Percentiles rank a stretch among this genome's conserved stretches.
phyloP scores from a whole-genome alignment of 1,140 invertebrate genomes.

The Muscidifurax raptorellus region DNA sequence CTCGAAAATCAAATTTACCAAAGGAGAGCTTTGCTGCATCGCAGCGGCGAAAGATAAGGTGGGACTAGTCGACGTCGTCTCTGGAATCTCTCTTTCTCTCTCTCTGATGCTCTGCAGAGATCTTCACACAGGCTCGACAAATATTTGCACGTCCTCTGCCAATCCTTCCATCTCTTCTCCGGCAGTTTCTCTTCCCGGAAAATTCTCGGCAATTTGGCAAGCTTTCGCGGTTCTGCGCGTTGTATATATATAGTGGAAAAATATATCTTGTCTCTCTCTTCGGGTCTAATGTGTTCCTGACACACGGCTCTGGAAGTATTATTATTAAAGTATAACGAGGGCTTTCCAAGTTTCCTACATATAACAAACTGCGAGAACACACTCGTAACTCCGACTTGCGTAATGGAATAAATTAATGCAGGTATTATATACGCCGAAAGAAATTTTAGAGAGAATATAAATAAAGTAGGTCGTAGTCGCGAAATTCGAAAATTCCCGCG shows the following conservation, averaged over 20 bases:
- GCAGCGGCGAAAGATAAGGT: background rate
- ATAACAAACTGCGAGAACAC: too few species aligned
- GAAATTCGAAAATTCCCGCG: background rate
- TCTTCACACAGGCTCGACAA: constrained; percentile 48
- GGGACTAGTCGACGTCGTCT: background rate
- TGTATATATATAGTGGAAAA: too few species aligned
- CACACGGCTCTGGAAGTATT: background rate
- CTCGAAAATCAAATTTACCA: background rate
- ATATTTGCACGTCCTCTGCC: constrained; percentile 58
- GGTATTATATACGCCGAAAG: too few species aligned
- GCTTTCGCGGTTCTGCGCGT: background rate
- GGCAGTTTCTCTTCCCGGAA: constrained; percentile 48
- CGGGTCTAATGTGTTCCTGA: background rate
- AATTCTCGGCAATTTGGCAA: constrained; percentile 44
- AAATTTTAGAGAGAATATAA: background rate
- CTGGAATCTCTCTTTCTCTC: background rate
- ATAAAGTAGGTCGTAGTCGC: background rate
- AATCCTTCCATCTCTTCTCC: constrained; percentile 54
- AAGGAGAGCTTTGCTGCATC: background rate
- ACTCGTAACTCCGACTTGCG: too few species aligned
- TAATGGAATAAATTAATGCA: too few species aligned
- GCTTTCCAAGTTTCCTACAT: too few species aligned
- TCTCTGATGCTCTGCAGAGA: background rate
- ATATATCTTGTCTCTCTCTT: constrained; percentile 20
- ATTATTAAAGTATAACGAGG: too few species aligned